These are phyloP conservation scores for Pollicipes pollicipes DNA, from an alignment of 1,140 invertebrate species.

Conservation along the genomic window DNA sequence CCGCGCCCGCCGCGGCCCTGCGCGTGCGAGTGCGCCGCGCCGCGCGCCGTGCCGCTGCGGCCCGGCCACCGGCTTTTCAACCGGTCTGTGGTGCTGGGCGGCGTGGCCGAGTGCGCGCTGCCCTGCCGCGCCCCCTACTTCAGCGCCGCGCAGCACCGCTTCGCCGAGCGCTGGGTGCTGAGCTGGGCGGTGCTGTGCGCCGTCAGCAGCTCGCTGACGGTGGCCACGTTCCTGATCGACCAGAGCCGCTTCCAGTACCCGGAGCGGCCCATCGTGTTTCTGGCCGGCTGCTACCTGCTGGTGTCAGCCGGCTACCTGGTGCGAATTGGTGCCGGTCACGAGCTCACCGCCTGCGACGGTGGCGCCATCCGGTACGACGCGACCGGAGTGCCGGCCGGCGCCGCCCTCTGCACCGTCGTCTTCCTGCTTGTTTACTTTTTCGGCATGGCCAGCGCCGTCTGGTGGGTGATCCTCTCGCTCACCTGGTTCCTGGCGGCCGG, in stretches of 20 bases:
- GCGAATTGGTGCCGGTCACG: constrained; percentile 48
- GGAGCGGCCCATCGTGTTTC: constrained; percentile 83
- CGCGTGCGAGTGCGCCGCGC: constrained; percentile 53
- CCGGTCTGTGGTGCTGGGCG: constrained; percentile 41
- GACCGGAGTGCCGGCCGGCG: constrained; percentile 24
- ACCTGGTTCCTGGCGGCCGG: constrained; percentile 89
- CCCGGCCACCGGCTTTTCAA: constrained; percentile 39
- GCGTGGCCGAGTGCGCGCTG: constrained; percentile 63
- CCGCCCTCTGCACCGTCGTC: constrained; percentile 53
- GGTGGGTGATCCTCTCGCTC: constrained; percentile 85
- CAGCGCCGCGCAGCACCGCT: constrained; percentile 58
- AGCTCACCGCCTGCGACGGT: constrained; percentile 76
- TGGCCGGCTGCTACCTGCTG: constrained; percentile 87
- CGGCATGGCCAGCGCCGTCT: constrained; percentile 81
- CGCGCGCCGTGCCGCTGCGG: constrained; percentile 42
- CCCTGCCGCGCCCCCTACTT: constrained; percentile 83
- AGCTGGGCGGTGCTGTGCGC: constrained; percentile 34
- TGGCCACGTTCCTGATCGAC: constrained; percentile 51
- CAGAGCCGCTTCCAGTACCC: constrained; percentile 45
- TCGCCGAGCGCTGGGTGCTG: constrained; percentile 51
- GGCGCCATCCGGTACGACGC: constrained; percentile 14
- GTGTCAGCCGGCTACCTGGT: constrained; percentile 73
- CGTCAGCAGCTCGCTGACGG: constrained; percentile 33
- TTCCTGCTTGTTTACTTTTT: constrained; percentile 84
- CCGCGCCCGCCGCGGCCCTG: constrained; percentile 33